These are phyloP conservation scores for Bombus terrestris DNA, from an alignment of 1,140 invertebrate species.

Conservation along the genomic window DNA sequence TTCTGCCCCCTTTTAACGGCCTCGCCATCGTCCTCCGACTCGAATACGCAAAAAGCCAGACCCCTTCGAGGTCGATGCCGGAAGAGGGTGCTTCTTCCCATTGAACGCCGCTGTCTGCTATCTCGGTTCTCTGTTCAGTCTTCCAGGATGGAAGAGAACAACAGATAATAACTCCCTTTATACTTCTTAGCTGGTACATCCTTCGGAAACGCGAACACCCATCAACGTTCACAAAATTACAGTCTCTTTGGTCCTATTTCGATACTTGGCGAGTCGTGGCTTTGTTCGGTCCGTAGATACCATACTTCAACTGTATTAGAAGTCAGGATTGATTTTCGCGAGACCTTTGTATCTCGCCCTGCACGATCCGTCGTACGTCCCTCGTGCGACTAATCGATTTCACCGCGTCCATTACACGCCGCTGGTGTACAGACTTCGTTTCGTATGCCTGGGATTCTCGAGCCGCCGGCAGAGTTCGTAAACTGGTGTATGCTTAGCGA, in stretches of 20 bases:
- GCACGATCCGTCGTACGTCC: too few relatives aligned
- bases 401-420: not conserved
- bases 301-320: not conserved
- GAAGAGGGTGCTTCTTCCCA: slow-evolving; percentile 30
- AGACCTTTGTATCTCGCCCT: slow-evolving; percentile 9
- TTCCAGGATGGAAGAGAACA: not conserved
- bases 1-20: slow-evolving; percentile 52
- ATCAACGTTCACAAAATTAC: slow-evolving; percentile 40
- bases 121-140: slow-evolving; percentile 50
- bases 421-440: slow-evolving; percentile 12
- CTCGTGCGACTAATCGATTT: slow-evolving; percentile 10
- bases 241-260: slow-evolving; percentile 10
- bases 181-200: slow-evolving; percentile 47
- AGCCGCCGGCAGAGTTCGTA: slow-evolving; percentile 43
- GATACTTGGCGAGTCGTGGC: slow-evolving; percentile 3
- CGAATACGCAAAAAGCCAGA: slow-evolving; percentile 36
- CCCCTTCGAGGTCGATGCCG: slow-evolving; percentile 10
- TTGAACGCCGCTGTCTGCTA: slow-evolving; percentile 34
- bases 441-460: slow-evolving; percentile 16
- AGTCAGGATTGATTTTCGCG: slow-evolving; percentile 34
- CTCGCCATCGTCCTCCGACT: slow-evolving; percentile 21
- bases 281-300: not conserved
- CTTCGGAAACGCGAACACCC: slow-evolving; percentile 21
- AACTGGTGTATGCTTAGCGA: slow-evolving; percentile 55
- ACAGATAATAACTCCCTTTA: slow-evolving; percentile 63